Evolutionary conservation across 2,113 vertebrate genomes (phyloP).

Genomic region (Carassius carassius): DNA sequence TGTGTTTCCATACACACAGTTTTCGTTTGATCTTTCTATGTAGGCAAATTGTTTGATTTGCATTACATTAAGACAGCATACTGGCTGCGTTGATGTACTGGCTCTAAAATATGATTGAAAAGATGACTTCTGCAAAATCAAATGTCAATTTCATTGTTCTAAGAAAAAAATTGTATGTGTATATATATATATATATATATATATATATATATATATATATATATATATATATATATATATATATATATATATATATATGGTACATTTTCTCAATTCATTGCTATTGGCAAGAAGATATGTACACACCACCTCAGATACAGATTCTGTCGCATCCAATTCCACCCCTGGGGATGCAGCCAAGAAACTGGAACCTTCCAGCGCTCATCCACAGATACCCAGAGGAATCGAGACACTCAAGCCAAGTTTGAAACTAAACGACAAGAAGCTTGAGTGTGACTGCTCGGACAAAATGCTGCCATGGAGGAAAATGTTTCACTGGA

Average conservation of each 20-base stretch:
- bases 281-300: constrained; percentile 21
- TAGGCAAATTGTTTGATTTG: background rate
- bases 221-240: too few species aligned
- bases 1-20: background rate
- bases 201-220: too few species aligned
- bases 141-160: too few species aligned
- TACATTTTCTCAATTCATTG: constrained; percentile 16
- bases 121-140: too few species aligned
- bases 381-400: background rate
- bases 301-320: constrained; percentile 2
- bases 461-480: constrained; percentile 15
- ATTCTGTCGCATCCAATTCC: constrained; percentile 10
- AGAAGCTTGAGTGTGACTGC: constrained; percentile 17
- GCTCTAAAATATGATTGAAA: background rate
- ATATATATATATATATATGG: background rate
- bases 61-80: background rate
- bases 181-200: too few species aligned
- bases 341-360: background rate
- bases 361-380: constrained; percentile 17
- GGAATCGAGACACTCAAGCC: constrained; percentile 3
- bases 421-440: constrained; percentile 3
- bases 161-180: too few species aligned
- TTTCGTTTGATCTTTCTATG: background rate
- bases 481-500: constrained; percentile 33
- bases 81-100: background rate